phyloP scores from a whole-genome alignment of 2,113 vertebrate species.

The Carollia perspicillata region DNA sequence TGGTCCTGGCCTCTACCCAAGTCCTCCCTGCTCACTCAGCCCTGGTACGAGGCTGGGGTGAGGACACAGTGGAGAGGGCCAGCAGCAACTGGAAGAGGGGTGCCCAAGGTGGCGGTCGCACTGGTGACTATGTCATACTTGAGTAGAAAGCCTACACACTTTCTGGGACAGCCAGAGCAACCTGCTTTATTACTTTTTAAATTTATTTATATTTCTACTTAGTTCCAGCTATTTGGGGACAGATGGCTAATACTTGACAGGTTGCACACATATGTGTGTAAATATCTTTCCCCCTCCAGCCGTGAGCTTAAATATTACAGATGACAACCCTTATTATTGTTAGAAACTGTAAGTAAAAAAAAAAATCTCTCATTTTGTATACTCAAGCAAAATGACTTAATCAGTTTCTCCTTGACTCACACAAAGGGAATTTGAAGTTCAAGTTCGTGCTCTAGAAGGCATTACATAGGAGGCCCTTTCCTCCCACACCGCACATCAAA shows the following conservation, averaged over 20 bases:
- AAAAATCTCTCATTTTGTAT: slow-evolving; percentile 49
- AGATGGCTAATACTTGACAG: not conserved
- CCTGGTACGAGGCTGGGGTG: not conserved
- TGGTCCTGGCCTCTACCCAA: not conserved
- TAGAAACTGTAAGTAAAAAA: slow-evolving; percentile 23
- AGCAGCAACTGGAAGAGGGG: not conserved
- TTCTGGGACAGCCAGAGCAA: not conserved
- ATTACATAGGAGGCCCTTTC: not conserved
- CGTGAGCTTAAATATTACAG: slow-evolving; percentile 48
- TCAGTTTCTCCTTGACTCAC: slow-evolving; percentile 66
- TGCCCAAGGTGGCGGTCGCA: not conserved
- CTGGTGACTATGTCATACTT: not conserved
- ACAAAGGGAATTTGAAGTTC: slow-evolving; percentile 52
- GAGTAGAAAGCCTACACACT: not conserved
- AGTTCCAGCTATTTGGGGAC: not conserved
- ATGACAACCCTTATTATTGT: slow-evolving; percentile 42
- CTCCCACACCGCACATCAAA: slow-evolving; percentile 26
- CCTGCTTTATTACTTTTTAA: not conserved
- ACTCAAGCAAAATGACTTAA: slow-evolving; percentile 62
- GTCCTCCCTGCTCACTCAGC: not conserved
- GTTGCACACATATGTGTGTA: not conserved
- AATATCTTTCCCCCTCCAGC: not conserved
- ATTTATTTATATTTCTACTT: not conserved
- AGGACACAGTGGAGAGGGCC: not conserved
- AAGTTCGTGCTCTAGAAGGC: slow-evolving; percentile 40